Evolutionary conservation across 2,797 vertebrate species (phyloP), one percentile per base, ranked within the genome.

Genomic region (Nothura maculosa): DNA sequence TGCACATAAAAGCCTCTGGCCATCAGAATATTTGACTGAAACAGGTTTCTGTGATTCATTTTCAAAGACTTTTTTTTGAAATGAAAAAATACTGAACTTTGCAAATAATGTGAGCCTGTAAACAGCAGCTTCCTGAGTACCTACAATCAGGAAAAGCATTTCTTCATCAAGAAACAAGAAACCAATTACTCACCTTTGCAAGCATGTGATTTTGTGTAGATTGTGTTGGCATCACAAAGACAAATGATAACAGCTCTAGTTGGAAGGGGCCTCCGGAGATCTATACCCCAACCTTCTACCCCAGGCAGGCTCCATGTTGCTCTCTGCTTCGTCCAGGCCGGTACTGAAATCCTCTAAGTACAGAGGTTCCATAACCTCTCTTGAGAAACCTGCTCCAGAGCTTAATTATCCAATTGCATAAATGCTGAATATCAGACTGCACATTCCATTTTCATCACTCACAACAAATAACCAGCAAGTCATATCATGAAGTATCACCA

Each of bases 301-400:
- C 21, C 21, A 40, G 28, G 19, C 9, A 52, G 16, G 27, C 38
- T 78, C 55, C 27, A 4, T 5, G n/a, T 84, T 68, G 24, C 43
- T 50, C 6, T 17, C 13, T 28, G 57, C 15, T 42, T 55, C 36
- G 30, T 38, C 25, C 43, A 38, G 18, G 5, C 34, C 5, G 21
- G 50, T 15, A 18, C 19, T 17, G 21, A 61, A 85, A 69, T 18
- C 36, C 12, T 52, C 34, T 32, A 24, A 58, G 38, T 16, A 42
- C 4, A 38, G 2, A 0, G 68, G 78, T 25, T 14, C 45, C 22
- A n/a, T 42, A 47, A 6, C 2, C 14, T 32, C 14, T 13, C 24
- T 2, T 2, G 52, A 14, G 19, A 30, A 81, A 7, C 48, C 14
- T 34, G 8, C 52, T 45, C 34, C 55, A 38, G 1, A 4, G 12